Percentiles rank a stretch among this genome's conserved stretches.
phyloP scores from a whole-genome alignment of 2,888 invertebrate species.

The Ctenicera cuprea region DNA sequence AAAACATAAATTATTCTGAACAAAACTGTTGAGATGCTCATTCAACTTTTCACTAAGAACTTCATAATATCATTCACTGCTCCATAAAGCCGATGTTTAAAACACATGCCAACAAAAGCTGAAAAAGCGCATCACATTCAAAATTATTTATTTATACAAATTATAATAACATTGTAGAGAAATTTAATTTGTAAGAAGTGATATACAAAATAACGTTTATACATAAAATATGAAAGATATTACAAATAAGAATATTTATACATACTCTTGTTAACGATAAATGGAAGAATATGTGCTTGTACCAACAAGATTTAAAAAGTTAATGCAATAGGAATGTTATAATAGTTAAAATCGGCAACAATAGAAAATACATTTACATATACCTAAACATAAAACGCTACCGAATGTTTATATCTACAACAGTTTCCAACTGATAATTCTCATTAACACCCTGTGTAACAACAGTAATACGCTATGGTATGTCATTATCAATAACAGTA shows the following conservation, averaged over 20 bases:
- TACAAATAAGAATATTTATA: conserved; percentile 50
- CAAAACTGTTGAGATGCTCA: too few relatives aligned
- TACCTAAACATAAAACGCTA: conserved; percentile 43
- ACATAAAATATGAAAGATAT: conserved; percentile 63
- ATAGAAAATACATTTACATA: conserved; percentile 61
- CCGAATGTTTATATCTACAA: conserved; percentile 32
- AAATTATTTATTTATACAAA: conserved; percentile 59
- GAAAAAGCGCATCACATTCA: conserved; percentile 37
- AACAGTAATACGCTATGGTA: conserved; percentile 41
- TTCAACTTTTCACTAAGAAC: too few relatives aligned
- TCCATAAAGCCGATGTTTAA: too few relatives aligned
- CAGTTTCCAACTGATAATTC: conserved; percentile 39
- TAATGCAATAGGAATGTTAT: conserved; percentile 66
- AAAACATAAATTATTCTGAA: too few relatives aligned
- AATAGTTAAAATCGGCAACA: conserved; percentile 64
- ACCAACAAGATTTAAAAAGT: conserved; percentile 61
- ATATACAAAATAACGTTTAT: conserved; percentile 67
- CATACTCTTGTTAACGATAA: conserved; percentile 59
- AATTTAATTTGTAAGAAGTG: conserved; percentile 63
- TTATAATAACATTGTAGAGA: conserved; percentile 56
- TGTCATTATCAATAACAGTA: conserved; percentile 45
- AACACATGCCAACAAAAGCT: not conserved
- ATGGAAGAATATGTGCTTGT: conserved; percentile 62
- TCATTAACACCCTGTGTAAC: conserved; percentile 50
- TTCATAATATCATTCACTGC: too few relatives aligned